Percentiles rank a stretch among this genome's conserved stretches.
Evolutionary conservation across 2,888 invertebrate species (phyloP).

Genomic region (Drosophila anomalata): DNA sequence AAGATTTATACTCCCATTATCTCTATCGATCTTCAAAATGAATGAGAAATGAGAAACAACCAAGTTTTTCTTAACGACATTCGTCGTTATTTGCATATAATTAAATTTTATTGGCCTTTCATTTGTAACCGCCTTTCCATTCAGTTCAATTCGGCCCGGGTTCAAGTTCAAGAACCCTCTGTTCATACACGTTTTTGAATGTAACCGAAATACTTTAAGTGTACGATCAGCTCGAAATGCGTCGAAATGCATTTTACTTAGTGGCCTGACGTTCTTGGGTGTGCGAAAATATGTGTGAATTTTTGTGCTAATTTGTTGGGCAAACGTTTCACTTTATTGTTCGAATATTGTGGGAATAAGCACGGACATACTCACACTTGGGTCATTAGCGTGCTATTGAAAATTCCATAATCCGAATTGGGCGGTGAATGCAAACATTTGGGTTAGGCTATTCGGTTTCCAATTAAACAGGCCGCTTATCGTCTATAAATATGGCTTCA

Average conservation of each 20-base stretch:
- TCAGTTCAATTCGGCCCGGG: neutral
- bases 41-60: constrained; percentile 14
- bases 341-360: constrained; percentile 57
- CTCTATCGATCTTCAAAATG: constrained; percentile 26
- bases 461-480: constrained; percentile 20
- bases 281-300: constrained; percentile 62
- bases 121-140: constrained; percentile 15
- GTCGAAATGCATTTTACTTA: constrained; percentile 33
- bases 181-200: constrained; percentile 30
- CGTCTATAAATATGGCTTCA: constrained; percentile 8
- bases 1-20: constrained; percentile 29
- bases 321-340: constrained; percentile 59
- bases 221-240: constrained; percentile 24
- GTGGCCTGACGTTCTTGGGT: constrained; percentile 40
- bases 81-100: constrained; percentile 29
- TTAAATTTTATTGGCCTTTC: constrained; percentile 33
- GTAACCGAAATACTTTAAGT: constrained; percentile 21
- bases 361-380: constrained; percentile 49
- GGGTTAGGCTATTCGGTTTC: constrained; percentile 16
- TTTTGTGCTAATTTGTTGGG: constrained; percentile 64
- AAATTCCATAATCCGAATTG: constrained; percentile 21
- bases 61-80: constrained; percentile 24
- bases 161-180: constrained; percentile 38
- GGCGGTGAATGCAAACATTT: neutral
- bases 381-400: constrained; percentile 20